These are phyloP conservation scores for Drosophila nigrodunni DNA, from an alignment of 1,140 invertebrate species.

Conservation along the genomic window DNA sequence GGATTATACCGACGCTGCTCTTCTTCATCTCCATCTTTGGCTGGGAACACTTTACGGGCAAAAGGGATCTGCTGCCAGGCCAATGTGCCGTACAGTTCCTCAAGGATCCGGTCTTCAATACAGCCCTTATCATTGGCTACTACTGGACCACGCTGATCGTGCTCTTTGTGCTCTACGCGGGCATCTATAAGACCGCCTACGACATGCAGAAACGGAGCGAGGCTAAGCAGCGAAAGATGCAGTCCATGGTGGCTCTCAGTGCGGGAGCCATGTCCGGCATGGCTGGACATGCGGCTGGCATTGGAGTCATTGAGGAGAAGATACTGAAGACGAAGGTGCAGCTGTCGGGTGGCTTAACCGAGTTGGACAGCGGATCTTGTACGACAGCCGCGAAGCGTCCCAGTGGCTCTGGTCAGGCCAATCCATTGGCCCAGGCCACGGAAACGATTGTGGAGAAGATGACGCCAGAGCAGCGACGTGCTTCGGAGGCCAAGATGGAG, in stretches of 20 bases:
- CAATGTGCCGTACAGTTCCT: conserved; percentile 99
- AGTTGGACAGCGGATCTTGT: conserved; percentile 54
- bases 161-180: conserved; percentile 96
- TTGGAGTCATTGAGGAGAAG: conserved; percentile 89
- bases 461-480: conserved; percentile 66
- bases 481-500: conserved; percentile 84
- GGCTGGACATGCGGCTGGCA: conserved; percentile 94
- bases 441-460: conserved; percentile 61
- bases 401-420: conserved; percentile 73
- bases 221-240: conserved; percentile 96
- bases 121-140: conserved; percentile 98
- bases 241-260: conserved; percentile 95
- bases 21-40: conserved; percentile 99
- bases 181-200: conserved; percentile 99
- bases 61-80: conserved; percentile 92
- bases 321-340: conserved; percentile 88
- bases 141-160: conserved; percentile 98
- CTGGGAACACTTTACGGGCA: conserved; percentile 99
- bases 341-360: conserved; percentile 54
- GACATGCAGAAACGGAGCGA: conserved; percentile 99
- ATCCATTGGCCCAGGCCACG: conserved; percentile 68
- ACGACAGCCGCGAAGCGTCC: conserved; percentile 59
- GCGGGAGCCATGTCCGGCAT: conserved; percentile 95
- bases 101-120: conserved; percentile 98
- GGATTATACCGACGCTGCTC: conserved; percentile 98